Evolutionary conservation across 2,113 vertebrate genomes (phyloP).

Genomic region (Hymenochirus boettgeri): DNA sequence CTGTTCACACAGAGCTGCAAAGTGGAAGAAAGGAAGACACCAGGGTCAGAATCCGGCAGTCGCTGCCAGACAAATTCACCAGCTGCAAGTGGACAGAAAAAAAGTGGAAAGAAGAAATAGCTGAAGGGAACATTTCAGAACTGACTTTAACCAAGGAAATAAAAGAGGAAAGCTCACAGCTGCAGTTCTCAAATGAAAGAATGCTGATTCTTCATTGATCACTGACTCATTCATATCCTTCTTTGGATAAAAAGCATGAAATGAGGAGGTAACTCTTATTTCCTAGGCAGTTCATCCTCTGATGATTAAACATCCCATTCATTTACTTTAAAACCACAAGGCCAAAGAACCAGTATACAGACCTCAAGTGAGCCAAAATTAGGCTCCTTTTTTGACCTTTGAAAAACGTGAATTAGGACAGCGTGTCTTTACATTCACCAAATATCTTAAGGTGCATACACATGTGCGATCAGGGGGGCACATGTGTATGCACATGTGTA

Average conservation of each 20-base stretch:
- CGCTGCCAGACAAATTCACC: conserved; percentile 22
- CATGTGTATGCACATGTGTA: too few species aligned
- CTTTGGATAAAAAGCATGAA: conserved; percentile 9
- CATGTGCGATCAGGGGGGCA: too few species aligned
- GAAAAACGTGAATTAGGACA: too few species aligned
- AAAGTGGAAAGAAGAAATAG: background rate
- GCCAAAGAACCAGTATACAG: too few species aligned
- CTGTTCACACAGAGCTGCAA: conserved; percentile 27
- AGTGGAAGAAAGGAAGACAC: conserved; percentile 28
- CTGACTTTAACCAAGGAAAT: background rate
- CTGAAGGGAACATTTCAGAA: conserved; percentile 9
- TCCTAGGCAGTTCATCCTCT: too few species aligned
- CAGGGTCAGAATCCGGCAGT: conserved; percentile 24
- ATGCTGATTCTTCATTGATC: conserved; percentile 33
- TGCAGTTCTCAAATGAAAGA: conserved; percentile 29
- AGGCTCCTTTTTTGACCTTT: too few species aligned
- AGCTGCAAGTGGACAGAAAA: conserved; percentile 21
- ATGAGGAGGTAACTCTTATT: conserved; percentile 17
- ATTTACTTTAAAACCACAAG: too few species aligned
- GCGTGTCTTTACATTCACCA: too few species aligned
- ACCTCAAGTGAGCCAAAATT: too few species aligned
- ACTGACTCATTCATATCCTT: conserved; percentile 36
- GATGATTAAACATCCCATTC: too few species aligned
- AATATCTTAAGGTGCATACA: too few species aligned
- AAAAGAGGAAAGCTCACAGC: conserved; percentile 30